These are phyloP conservation scores for Aethes cnicana DNA, from an alignment of 2,888 invertebrate species.

Conservation along the genomic window DNA sequence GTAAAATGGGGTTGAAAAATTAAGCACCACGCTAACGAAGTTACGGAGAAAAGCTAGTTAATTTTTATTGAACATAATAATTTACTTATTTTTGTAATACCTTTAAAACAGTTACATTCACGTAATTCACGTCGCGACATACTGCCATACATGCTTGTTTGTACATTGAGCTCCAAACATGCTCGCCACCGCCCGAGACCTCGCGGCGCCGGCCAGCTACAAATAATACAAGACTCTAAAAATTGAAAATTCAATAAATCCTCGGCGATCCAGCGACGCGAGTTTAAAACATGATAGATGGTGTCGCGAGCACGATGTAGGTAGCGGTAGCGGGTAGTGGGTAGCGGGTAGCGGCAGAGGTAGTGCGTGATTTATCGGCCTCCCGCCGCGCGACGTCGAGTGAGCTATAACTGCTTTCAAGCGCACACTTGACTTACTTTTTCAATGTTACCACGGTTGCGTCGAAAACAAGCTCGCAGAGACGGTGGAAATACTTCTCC, in stretches of 20 bases:
- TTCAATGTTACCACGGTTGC: constrained; percentile 12
- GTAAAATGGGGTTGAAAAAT: too few relatives aligned
- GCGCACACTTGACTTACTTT: constrained; percentile 28
- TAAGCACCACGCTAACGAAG: too few relatives aligned
- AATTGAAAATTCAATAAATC: constrained; percentile 63
- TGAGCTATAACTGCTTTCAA: constrained; percentile 25
- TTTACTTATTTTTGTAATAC: too few relatives aligned
- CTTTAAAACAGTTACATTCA: too few relatives aligned
- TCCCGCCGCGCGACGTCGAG: constrained; percentile 18
- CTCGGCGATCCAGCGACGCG: constrained; percentile 43
- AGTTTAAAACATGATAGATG: constrained; percentile 55
- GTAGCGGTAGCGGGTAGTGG: constrained; percentile 4
- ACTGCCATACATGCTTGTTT: too few relatives aligned
- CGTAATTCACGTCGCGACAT: too few relatives aligned
- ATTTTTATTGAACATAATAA: too few relatives aligned
- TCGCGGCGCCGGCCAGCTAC: constrained; percentile 40
- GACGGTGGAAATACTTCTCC: constrained; percentile 6
- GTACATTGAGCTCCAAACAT: too few relatives aligned
- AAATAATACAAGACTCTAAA: constrained; percentile 51
- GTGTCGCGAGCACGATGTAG: constrained; percentile 33
- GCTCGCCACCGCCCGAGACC: constrained; percentile 13
- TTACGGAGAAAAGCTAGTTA: too few relatives aligned
- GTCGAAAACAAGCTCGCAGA: constrained; percentile 11
- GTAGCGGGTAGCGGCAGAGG: constrained; percentile 7
- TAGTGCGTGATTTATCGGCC: constrained; percentile 26